A percentile compares a stretch with the other conserved stretches of the same genome.
phyloP scores from a whole-genome alignment of 2,888 invertebrate species.

The Suillia variegata region DNA sequence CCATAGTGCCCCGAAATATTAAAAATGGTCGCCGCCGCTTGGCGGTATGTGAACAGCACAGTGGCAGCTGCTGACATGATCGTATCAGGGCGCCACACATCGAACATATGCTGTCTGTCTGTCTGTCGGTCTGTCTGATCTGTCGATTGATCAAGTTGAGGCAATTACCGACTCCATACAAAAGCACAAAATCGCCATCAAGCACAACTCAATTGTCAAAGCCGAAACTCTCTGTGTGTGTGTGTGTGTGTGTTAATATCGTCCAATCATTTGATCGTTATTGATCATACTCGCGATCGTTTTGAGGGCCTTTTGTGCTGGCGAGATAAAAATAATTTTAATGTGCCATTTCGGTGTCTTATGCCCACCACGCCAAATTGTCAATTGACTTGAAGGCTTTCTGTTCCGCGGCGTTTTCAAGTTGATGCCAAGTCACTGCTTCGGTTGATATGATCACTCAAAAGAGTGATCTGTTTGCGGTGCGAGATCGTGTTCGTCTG shows the following conservation, averaged over 20 bases:
- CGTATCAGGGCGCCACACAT: neutral
- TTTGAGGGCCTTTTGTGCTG: neutral
- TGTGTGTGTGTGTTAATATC: too few relatives aligned
- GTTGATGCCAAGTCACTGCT: neutral
- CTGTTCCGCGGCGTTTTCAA: too few relatives aligned
- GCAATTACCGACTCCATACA: too few relatives aligned
- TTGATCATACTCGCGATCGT: neutral
- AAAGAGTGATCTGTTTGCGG: too few relatives aligned
- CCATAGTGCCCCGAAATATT: neutral
- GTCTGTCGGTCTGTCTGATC: neutral
- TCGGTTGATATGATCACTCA: neutral
- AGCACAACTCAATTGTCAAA: too few relatives aligned
- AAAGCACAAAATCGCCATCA: too few relatives aligned
- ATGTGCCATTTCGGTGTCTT: too few relatives aligned
- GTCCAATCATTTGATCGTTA: neutral
- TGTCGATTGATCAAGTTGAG: neutral
- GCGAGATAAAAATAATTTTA: too few relatives aligned
- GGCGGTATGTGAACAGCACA: neutral
- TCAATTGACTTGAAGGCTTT: neutral
- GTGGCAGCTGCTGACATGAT: conserved; percentile 1
- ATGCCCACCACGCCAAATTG: neutral
- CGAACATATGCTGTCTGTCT: neutral
- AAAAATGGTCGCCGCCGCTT: too few relatives aligned
- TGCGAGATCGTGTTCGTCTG: too few relatives aligned
- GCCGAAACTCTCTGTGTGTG: too few relatives aligned